A percentile compares a stretch with the other conserved stretches of the same genome.
Evolutionary conservation across 2,113 vertebrate species (phyloP).

Genomic region (Macquaria australasica): DNA sequence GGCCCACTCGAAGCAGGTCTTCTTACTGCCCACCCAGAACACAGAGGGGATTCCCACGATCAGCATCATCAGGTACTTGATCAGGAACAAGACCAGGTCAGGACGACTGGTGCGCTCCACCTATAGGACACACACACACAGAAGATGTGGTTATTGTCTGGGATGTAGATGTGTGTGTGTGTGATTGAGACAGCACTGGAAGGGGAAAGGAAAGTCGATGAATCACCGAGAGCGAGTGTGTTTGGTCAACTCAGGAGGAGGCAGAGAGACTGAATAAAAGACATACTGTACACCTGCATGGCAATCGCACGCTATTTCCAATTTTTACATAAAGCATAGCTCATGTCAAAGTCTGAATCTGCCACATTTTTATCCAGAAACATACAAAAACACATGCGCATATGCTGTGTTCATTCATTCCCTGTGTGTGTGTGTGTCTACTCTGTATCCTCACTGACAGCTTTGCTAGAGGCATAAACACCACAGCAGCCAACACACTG

Average conservation of each 20-base stretch:
- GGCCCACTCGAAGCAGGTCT: slow-evolving; percentile 99
- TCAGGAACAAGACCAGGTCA: slow-evolving; percentile 92
- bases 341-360: not conserved
- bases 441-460: slow-evolving; percentile 14
- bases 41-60: slow-evolving; percentile 96
- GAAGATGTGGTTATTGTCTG: not conserved
- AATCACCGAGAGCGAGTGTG: not conserved
- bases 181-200: too few relatives aligned
- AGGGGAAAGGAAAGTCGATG: not conserved
- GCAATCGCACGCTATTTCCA: not conserved
- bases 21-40: slow-evolving; percentile 99
- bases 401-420: not conserved
- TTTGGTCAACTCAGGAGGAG: not conserved
- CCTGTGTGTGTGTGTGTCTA: not conserved
- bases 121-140: slow-evolving; percentile 72
- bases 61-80: slow-evolving; percentile 97
- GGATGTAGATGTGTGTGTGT: not conserved
- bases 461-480: slow-evolving; percentile 59
- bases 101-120: slow-evolving; percentile 91
- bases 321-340: not conserved
- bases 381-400: not conserved
- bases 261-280: not conserved
- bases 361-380: not conserved
- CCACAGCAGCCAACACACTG: slow-evolving; percentile 25
- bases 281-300: not conserved